Evolutionary conservation across 53 echinoderm and acorn worm species (phyloP), one percentile per base, ranked within the genome.

Genomic region (Stichopus horrens): DNA sequence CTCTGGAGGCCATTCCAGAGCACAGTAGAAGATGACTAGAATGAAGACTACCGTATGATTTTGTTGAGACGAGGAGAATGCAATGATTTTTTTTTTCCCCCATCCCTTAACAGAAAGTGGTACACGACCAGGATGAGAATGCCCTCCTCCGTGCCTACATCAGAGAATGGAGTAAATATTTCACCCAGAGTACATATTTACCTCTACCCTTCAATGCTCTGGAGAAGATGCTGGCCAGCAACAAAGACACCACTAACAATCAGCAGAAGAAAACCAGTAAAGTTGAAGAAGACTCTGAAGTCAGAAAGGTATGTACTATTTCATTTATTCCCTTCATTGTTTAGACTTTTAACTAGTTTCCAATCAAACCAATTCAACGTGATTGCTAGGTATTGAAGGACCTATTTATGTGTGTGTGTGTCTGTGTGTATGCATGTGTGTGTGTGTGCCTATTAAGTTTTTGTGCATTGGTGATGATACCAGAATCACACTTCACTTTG

Each of bases 61-160:
- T 37, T 37, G 37, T 37, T 37, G 37, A 37, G 37, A 37, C 2
- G 37, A 37, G 37, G 37, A 37, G 37, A 37, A 37, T 37, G 37
- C 37, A 37, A 37, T 37, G n/a, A 11, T 7, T 88, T 18, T 88
- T 18, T 88, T 66, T 55, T 63, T 21, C 21, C 53, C 23, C 1
- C 16, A 13, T 6, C n/a, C 5, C 66, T 9, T 56, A 2, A 58
- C 90, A 97, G 98, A 80, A 95, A 55, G 98, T 97, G 8, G 74
- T 97, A 59, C 92, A 91, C 53, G 98, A 97, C 55, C 95, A 97
- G 63, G 98, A 95, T 65, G 94, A 97, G 80, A 92, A 95, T 1
- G 94, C 98, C 51, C 80, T 97, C 55, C 60, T 97, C 66, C 95
- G 95, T 83, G 98, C 95, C 9, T 97, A 97, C 92, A 97, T 97